Percentiles rank a stretch among this genome's conserved stretches.
phyloP scores from a whole-genome alignment of 2,888 invertebrate species.

The Hedychridium roseum region DNA sequence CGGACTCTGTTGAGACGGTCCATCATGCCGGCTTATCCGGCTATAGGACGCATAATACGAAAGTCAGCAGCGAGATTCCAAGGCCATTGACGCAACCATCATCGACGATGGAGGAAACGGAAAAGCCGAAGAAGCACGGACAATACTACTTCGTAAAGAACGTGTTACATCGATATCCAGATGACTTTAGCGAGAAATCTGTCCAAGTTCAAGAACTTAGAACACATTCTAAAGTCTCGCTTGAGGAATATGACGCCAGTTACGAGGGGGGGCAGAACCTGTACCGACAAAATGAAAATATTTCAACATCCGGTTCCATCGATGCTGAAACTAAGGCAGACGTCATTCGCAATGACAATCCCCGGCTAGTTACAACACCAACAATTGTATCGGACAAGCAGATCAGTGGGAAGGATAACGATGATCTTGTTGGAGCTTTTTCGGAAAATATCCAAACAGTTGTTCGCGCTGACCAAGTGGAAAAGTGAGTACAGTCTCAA shows the following conservation, averaged over 20 bases:
- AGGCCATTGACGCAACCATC: slow-evolving; percentile 21
- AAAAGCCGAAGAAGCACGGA: slow-evolving; percentile 23
- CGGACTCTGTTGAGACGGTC: slow-evolving; percentile 18
- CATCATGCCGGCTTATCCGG: slow-evolving; percentile 10
- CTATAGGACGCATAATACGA: slow-evolving; percentile 9
- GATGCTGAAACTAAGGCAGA: not conserved
- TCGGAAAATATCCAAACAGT: not conserved
- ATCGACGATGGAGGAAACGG: too few species aligned
- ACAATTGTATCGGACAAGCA: slow-evolving; percentile 11
- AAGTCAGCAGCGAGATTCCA: slow-evolving; percentile 25
- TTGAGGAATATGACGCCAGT: too few species aligned
- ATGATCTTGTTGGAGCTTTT: slow-evolving; percentile 4
- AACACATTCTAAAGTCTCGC: too few species aligned
- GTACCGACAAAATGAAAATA: too few species aligned
- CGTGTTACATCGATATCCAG: slow-evolving; percentile 41
- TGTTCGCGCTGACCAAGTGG: too few species aligned
- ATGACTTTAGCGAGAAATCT: too few species aligned
- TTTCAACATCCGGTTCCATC: not conserved
- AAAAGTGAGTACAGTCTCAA: too few species aligned
- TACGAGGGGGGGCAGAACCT: too few species aligned
- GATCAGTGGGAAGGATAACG: not conserved
- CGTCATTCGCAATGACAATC: slow-evolving; percentile 4
- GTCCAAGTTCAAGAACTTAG: too few species aligned
- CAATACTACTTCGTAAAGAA: slow-evolving; percentile 48
- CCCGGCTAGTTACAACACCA: slow-evolving; percentile 17